A percentile compares a stretch with the other conserved stretches of the same genome.
Conservation (phyloP, 2,888 invertebrate genomes). For the Dorcus hopei region DNA sequence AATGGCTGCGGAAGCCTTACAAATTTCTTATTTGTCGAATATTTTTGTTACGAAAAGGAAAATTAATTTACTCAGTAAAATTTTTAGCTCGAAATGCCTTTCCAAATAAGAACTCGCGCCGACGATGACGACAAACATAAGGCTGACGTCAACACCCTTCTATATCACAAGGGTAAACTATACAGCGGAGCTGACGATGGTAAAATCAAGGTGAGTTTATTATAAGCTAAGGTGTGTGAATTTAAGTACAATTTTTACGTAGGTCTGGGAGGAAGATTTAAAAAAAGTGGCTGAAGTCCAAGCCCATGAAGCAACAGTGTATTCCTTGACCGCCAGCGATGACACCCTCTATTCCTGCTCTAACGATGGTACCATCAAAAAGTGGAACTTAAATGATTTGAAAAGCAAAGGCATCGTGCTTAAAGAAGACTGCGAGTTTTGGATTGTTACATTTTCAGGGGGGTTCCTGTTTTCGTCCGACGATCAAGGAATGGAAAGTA, state of each 20-base stretch:
- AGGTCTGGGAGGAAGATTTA: conserved; percentile 53
- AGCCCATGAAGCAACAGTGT: conserved; percentile 62
- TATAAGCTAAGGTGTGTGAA: too few relatives aligned
- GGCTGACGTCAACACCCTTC: conserved; percentile 47
- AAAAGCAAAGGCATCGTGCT: conserved; percentile 39
- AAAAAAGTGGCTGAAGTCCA: conserved; percentile 47
- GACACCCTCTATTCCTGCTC: conserved; percentile 60
- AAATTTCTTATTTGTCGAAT: too few relatives aligned
- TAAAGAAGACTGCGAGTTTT: conserved; percentile 49
- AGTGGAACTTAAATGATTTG: conserved; percentile 55
- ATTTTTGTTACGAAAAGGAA: too few relatives aligned
- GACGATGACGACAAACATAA: conserved; percentile 47
- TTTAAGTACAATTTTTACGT: conserved; percentile 7
- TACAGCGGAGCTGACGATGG: conserved; percentile 54
- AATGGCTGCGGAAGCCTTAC: too few relatives aligned
- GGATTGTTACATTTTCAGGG: conserved; percentile 44
- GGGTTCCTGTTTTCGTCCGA: conserved; percentile 58
- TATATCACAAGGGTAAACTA: conserved; percentile 48
- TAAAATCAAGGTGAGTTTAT: conserved; percentile 49
- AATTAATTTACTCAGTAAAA: too few relatives aligned
- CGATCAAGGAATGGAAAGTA: conserved; percentile 57
- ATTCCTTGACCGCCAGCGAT: conserved; percentile 56
- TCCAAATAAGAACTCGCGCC: conserved; percentile 40
- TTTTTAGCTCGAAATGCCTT: conserved; percentile 34
- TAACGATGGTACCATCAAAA: conserved; percentile 61